phyloP scores from a whole-genome alignment of 2,888 invertebrate genomes.

The Caenorhabditis angaria region DNA sequence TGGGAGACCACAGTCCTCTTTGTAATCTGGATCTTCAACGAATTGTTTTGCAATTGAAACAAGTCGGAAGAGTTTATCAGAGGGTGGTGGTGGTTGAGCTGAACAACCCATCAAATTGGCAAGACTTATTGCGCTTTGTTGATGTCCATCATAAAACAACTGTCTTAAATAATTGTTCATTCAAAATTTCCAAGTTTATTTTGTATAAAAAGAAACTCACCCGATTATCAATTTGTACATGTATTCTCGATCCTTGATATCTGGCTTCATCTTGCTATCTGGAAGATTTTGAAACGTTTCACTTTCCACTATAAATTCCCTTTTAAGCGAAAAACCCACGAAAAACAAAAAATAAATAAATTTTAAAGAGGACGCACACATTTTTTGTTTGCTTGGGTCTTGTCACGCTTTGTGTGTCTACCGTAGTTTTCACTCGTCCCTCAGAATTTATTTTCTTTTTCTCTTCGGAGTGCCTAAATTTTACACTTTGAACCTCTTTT shows the following conservation, averaged over 20 bases:
- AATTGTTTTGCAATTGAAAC: slow-evolving; percentile 67
- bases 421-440: background rate
- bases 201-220: slow-evolving; percentile 77
- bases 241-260: slow-evolving; percentile 87
- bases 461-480: slow-evolving; percentile 4
- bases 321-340: background rate
- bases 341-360: slow-evolving; percentile 8
- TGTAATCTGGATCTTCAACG: slow-evolving; percentile 66
- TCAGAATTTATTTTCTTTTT: background rate
- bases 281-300: background rate
- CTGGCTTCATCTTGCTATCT: slow-evolving; percentile 65
- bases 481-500: background rate
- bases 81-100: slow-evolving; percentile 92
- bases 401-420: background rate
- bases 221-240: slow-evolving; percentile 91
- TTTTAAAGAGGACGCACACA: slow-evolving; percentile 5
- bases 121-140: slow-evolving; percentile 87
- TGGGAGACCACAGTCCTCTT: slow-evolving; percentile 46
- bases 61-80: slow-evolving; percentile 85
- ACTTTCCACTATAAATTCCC: background rate
- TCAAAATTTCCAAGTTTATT: background rate
- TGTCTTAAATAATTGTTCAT: slow-evolving; percentile 79
- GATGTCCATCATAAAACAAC: slow-evolving; percentile 95
- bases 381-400: background rate
- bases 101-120: slow-evolving; percentile 84